Evolutionary conservation across 2,888 invertebrate species (phyloP), one percentile per base, ranked within the genome.

Genomic region (Antheraea assamensis): DNA sequence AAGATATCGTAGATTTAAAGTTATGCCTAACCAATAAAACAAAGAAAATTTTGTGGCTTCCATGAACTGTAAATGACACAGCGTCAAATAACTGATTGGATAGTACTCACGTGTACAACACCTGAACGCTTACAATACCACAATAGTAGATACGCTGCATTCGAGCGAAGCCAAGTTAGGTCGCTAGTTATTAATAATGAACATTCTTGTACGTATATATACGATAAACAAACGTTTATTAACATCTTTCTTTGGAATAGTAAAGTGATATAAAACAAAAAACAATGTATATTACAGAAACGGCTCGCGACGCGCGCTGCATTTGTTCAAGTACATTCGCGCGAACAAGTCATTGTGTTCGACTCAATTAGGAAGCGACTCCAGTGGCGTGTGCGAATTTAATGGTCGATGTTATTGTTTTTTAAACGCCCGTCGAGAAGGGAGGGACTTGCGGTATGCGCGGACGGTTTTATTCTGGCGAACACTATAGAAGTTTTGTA

Each of bases 391-490:
- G 93, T 87, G 88, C 86, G 86, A 92, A 90, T 94, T 94, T 94
- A 94, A 94, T 94, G 94, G 92, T 75, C 83, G 85, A 86, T 85
- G 86, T 91, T 90, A 92, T 93, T 93, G 93, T 93, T 92, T 92
- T 90, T 86, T 90, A 84, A 83, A 78, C 83, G 74, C 78, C 79
- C 31, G 66, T 30, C 42, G 55, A 21, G 73, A 58, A 66, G 70
- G 58, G 73, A 27, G 70, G 73, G n/a, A 10, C n/a, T 21, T n/a
- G 35, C 21, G 68, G 35, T 8, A 17, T 68, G 68, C 31, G 68
- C 35, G n/a, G 68, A 35, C 21, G 64, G 30, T 10, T 58, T 58
- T 27, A 66, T 15, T 66, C 17, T 30, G 2, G 19, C 64, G 68
- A 68, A 35, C n/a, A 68, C 68, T 68, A 68, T 35, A 30, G 5